Conservation (phyloP, 2,113 vertebrate species). For the Plestiodon gilberti region DNA sequence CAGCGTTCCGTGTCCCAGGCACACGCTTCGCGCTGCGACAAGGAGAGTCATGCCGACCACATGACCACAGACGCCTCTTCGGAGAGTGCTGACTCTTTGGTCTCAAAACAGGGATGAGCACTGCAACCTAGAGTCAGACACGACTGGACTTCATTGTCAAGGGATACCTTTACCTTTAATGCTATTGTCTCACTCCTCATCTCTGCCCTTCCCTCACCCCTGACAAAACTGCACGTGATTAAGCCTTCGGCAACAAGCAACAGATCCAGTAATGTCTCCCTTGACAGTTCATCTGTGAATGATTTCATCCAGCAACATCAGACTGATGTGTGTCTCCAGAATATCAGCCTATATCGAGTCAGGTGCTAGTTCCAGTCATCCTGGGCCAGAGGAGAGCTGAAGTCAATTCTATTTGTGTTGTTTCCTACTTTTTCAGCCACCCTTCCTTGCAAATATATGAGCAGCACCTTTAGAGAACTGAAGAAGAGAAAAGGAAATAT, state of each 20-base stretch:
- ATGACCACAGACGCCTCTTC: no score
- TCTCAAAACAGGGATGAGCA: no score
- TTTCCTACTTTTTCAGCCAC: not conserved
- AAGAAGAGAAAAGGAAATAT: not conserved
- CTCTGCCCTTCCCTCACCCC: not conserved
- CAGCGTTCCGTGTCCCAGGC: no score
- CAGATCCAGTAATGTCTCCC: not conserved
- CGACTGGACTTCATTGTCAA: no score
- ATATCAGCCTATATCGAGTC: not conserved
- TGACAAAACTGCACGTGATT: not conserved
- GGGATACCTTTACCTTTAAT: no score
- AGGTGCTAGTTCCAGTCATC: not conserved
- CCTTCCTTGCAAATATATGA: not conserved
- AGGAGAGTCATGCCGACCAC: no score
- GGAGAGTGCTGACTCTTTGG: no score
- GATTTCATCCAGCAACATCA: slow-evolving; percentile 1
- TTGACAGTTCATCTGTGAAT: not conserved
- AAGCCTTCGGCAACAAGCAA: not conserved
- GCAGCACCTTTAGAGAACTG: fast-evolving
- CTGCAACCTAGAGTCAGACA: no score
- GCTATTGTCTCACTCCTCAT: slow-evolving; percentile 11
- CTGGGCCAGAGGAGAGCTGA: not conserved
- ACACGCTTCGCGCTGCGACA: no score
- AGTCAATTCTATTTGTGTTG: slow-evolving; percentile 12
- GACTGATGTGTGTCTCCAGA: not conserved